Percentiles rank a stretch among this genome's conserved stretches.
These are phyloP conservation scores for Xiphophorus birchmanni DNA, from an alignment of 2,797 vertebrate species.

Conservation along the genomic window DNA sequence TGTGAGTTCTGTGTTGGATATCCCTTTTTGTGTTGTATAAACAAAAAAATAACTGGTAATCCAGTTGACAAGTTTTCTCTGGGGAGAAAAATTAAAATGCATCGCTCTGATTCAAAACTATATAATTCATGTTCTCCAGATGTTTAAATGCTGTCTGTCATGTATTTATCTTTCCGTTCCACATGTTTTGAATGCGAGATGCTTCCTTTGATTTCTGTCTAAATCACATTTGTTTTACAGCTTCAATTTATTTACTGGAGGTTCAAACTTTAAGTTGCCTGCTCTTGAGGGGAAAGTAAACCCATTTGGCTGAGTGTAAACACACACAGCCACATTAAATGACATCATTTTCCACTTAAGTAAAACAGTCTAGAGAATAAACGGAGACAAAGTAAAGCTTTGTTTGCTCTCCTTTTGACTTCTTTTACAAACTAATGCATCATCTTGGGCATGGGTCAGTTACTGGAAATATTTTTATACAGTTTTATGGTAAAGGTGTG, in stretches of 20 bases:
- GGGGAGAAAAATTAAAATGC: not conserved
- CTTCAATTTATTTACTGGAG: constrained; percentile 21
- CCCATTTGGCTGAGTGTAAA: constrained; percentile 38
- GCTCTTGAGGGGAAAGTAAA: constrained; percentile 46
- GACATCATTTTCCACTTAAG: constrained; percentile 10
- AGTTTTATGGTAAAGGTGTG: not conserved
- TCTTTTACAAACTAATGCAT: not conserved
- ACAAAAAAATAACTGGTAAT: not conserved
- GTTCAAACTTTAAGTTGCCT: constrained; percentile 28
- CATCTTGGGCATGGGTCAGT: not conserved
- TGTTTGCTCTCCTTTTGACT: not conserved
- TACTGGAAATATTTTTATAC: not conserved
- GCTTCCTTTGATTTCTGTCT: not conserved
- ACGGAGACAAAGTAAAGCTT: constrained; percentile 1
- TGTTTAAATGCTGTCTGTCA: not conserved
- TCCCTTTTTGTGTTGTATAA: not conserved
- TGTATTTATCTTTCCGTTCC: not conserved
- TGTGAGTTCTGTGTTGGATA: not conserved
- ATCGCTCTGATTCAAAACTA: not conserved
- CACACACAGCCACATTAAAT: constrained; percentile 29
- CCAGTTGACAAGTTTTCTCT: not conserved
- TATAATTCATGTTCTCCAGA: no score
- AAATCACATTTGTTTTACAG: constrained; percentile 9
- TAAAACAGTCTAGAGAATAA: not conserved
- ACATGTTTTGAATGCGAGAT: not conserved